These are phyloP conservation scores for Gallinago stenura DNA, from an alignment of 2,797 vertebrate genomes.

Conservation along the genomic window DNA sequence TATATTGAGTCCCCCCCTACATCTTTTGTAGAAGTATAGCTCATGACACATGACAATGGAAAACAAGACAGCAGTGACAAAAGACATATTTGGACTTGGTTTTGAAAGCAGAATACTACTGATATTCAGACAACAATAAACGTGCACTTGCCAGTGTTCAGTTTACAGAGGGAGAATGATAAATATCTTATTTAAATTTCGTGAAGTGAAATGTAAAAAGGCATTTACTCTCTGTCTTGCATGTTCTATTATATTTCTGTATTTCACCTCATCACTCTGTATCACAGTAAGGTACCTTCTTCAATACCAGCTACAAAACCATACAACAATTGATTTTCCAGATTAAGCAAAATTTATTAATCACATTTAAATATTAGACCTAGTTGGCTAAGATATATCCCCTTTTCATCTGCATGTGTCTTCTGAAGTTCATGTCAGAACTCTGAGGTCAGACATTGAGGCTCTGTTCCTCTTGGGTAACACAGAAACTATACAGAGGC, in stretches of 20 bases:
- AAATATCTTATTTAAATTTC: not conserved
- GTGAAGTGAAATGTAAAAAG: not conserved
- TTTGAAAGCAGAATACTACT: not conserved
- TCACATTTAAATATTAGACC: not conserved
- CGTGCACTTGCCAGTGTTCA: not conserved
- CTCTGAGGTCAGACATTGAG: not conserved
- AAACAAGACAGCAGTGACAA: not conserved
- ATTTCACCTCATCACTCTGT: not conserved
- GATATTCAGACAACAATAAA: not conserved
- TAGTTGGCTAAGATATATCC: not conserved
- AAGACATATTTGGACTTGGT: not conserved
- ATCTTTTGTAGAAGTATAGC: not conserved
- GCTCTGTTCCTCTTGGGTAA: not conserved
- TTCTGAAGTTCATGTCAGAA: not conserved
- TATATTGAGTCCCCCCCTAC: not conserved
- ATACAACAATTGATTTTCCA: not conserved
- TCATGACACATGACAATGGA: not conserved
- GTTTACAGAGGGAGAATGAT: not conserved
- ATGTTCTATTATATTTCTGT: not conserved
- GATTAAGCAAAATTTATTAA: conserved; percentile 32
- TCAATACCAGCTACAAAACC: not conserved
- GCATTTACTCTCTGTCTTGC: not conserved
- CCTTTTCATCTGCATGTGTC: not conserved
- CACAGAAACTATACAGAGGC: not conserved
- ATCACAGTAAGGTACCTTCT: not conserved